These are phyloP conservation scores for Yponomeuta evonymella DNA, from an alignment of 2,888 invertebrate species.

Conservation along the genomic window DNA sequence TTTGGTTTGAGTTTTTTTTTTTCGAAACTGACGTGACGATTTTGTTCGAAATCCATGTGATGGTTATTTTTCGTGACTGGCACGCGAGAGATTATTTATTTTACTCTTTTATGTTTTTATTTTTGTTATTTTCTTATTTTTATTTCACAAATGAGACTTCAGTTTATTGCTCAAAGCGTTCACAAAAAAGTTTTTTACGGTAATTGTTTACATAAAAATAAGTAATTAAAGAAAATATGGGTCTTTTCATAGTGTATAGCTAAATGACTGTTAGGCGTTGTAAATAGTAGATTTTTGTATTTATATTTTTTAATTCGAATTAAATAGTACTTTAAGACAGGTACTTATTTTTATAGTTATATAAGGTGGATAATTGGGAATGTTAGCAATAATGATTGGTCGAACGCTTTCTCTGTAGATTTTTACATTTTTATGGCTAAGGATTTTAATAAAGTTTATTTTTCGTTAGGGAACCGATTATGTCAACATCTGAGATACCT, in stretches of 20 bases:
- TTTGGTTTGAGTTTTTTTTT: not conserved
- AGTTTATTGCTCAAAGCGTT: conserved; percentile 15
- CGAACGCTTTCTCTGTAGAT: conserved; percentile 48
- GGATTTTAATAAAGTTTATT: conserved; percentile 23
- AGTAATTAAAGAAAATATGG: conserved; percentile 9
- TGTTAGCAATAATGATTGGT: conserved; percentile 71
- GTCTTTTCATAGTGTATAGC: conserved; percentile 31
- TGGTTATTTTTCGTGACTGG: not conserved
- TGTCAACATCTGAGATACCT: conserved; percentile 39
- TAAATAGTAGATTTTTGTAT: conserved; percentile 68
- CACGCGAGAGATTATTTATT: not conserved
- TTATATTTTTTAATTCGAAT: conserved; percentile 43
- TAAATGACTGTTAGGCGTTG: conserved; percentile 64
- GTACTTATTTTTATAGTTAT: conserved; percentile 31
- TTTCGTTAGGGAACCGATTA: conserved; percentile 28
- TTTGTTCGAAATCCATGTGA: not conserved
- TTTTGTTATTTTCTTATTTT: conserved; percentile 1
- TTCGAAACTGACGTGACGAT: not conserved
- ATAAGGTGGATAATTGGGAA: conserved; percentile 55
- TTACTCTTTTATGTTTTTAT: conserved; percentile 17
- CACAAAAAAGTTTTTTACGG: conserved; percentile 2
- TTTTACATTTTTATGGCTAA: conserved; percentile 8
- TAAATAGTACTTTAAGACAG: conserved; percentile 32
- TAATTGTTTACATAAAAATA: not conserved
- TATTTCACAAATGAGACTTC: conserved; percentile 13